Evolutionary conservation across 2,888 invertebrate species (phyloP), one percentile per base, ranked within the genome.

Genomic region (Stegophylla sp.): DNA sequence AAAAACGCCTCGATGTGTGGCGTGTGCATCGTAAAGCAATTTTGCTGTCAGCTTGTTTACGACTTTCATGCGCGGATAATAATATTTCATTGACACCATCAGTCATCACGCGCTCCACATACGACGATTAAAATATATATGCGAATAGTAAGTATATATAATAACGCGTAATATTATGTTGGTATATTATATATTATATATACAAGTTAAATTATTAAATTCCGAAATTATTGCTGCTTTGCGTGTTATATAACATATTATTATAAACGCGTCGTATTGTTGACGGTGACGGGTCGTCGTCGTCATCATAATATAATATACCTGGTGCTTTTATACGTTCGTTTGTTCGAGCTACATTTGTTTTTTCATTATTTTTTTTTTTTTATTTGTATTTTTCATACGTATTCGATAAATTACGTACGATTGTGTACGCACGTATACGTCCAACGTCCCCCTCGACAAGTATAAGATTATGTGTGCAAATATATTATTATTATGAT

Each of bases 11-110:
- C 23, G 17, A 7, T 7, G 34, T 5, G 34, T 34, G 23, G 43
- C 72, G 72, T 59, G 34, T 5, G 34, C 7, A 23, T 59, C 72
- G 72, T 59, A 59, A 74, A 74, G 59, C 63, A 45, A 17, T 63
- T 15, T 34, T 63, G 63, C 34, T 63, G 63, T 74, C 74, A 51
- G 63, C 17, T 63, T 51, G 74, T 74, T 74, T 74, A 74, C 63
- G 74, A 74, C 51, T 74, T 74, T 48, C n/a, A 15, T 7, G 64
- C 17, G 59, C 26, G 59, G 45, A 48, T 72, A 72, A 20, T 20
- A 73, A 28, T 26, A 73, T 61, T 73, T 73, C 73, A 73, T 73
- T 61, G 73, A 73, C 45, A 61, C 45, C 59, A 26, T 20, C 56
- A 23, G 23, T 23, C 72, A 71, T 71, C 45, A 23, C 43, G 5